Evolutionary conservation across 2,797 vertebrate species (phyloP).

Genomic region (Eupleurogrammus muticus): DNA sequence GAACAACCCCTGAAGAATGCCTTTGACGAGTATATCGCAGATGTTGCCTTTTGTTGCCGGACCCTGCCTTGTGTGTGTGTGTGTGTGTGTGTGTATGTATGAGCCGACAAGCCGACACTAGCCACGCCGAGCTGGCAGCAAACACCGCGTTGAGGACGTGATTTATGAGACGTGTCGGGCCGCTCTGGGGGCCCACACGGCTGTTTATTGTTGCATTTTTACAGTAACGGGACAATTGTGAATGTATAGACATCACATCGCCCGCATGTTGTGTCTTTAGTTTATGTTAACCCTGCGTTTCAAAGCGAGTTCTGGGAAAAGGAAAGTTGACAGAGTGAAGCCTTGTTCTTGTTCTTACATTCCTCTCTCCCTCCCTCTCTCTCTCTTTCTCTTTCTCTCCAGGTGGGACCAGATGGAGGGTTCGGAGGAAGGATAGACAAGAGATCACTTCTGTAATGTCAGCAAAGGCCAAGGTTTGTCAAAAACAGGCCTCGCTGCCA

Average conservation of each 20-base stretch:
- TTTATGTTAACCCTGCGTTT: slow-evolving; percentile 79
- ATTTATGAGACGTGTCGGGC: slow-evolving; percentile 76
- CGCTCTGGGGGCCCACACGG: slow-evolving; percentile 50
- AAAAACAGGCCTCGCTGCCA: neutral
- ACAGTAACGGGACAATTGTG: slow-evolving; percentile 71
- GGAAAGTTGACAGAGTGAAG: slow-evolving; percentile 51
- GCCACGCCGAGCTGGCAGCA: slow-evolving; percentile 71
- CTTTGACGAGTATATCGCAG: slow-evolving; percentile 77
- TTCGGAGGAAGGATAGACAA: slow-evolving; percentile 66
- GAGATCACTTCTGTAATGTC: slow-evolving; percentile 61
- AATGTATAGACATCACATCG: slow-evolving; percentile 60
- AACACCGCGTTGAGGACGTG: slow-evolving; percentile 75
- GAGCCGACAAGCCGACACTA: slow-evolving; percentile 79
- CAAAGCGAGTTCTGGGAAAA: slow-evolving; percentile 48
- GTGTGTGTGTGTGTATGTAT: slow-evolving; percentile 69
- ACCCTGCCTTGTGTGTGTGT: slow-evolving; percentile 57
- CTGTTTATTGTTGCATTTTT: slow-evolving; percentile 49
- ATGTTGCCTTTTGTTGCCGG: slow-evolving; percentile 78
- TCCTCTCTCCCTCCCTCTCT: slow-evolving; percentile 49
- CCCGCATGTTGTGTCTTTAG: slow-evolving; percentile 75
- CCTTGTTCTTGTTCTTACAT: slow-evolving; percentile 69
- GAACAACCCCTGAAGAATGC: slow-evolving; percentile 78
- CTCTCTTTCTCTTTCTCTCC: slow-evolving; percentile 58
- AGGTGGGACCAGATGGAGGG: slow-evolving; percentile 79
- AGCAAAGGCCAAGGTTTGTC: slow-evolving; percentile 75